Base-by-base conservation (phyloP, 2,113 vertebrate species). In the Sapajus apella region DNA sequence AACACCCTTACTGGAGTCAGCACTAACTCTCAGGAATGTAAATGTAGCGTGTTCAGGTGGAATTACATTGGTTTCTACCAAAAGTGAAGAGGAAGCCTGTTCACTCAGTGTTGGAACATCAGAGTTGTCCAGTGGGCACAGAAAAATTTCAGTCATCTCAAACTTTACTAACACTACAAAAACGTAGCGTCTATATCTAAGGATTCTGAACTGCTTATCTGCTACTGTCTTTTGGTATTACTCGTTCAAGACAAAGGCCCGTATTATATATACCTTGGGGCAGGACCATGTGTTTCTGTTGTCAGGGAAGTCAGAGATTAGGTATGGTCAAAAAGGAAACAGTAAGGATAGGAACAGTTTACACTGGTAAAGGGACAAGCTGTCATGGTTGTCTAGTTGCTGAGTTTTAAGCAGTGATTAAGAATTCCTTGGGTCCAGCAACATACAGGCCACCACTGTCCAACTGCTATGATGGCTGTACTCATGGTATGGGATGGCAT, bases 251-350 rank as follows among this genome's bases (percentile, higher is more conserved):
- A 99, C 97, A 99, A 99, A 98, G 99, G 99, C 84, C 99, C 99
- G 10, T 99, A 99, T 98, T 99, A 99, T 93, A 99, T 99, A n/a
- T 99, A 99, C 94, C 99, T 99, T 0, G 99, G 99, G 97, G 99
- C 99, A 95, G 99, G 99, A 98, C 99, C 99, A 88, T 99, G 97
- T 98, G 99, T 99, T 96, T 99, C 99, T 98, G 99, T 99, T 94
- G 99, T 99, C 95, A 99, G 99, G 97, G 99, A 99, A 97, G 98
- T 99, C 98, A 99, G 99, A 99, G 98, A 99, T 89, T 98, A 99
- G 99, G 98, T 99, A 99, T 97, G 99, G 99, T 95, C 98, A 99
- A 98, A 99, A 99, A 98, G 99, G 99, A 98, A 99, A 99, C 99
- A 80, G 98, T 99, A 66, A 99, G 99, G 92, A 98, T 99, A 97